Evolutionary conservation across 2,888 invertebrate species (phyloP).

Genomic region (Microctonus aethiopoides): DNA sequence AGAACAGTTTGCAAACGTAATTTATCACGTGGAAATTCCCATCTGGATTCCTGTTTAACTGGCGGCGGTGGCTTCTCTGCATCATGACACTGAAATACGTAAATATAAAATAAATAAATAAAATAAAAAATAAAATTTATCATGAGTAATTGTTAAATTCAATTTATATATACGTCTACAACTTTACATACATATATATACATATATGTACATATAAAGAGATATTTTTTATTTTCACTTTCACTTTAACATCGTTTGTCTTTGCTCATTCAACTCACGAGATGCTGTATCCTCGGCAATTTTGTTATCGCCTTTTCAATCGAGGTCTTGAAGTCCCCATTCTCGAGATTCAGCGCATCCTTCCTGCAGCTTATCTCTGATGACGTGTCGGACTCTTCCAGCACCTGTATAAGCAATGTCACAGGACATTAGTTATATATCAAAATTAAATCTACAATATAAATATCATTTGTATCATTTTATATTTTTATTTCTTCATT

Average conservation of each 20-base stretch:
- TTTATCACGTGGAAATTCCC: conserved; percentile 84
- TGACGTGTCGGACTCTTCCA: conserved; percentile 69
- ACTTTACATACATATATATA: no score
- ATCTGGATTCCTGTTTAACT: conserved; percentile 72
- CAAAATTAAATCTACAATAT: not conserved
- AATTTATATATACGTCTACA: not conserved
- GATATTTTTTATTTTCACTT: conserved; percentile 6
- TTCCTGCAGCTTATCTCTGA: conserved; percentile 68
- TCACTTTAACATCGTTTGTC: conserved; percentile 22
- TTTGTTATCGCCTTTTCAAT: conserved; percentile 65
- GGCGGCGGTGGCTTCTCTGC: conserved; percentile 72
- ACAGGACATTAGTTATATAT: conserved; percentile 33
- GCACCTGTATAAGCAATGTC: conserved; percentile 61
- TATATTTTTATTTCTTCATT: no score
- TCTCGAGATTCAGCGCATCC: conserved; percentile 64
- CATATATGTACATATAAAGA: no score
- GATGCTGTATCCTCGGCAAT: conserved; percentile 65
- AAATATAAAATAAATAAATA: not conserved
- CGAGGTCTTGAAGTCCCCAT: conserved; percentile 64
- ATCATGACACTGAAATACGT: conserved; percentile 60
- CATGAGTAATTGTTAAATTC: conserved; percentile 2
- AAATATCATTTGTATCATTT: not conserved
- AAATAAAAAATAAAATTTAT: not conserved
- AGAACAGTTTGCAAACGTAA: conserved; percentile 81
- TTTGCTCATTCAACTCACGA: conserved; percentile 52